Conservation (phyloP, 2,113 vertebrate species). For the Semnornis frantzii region DNA sequence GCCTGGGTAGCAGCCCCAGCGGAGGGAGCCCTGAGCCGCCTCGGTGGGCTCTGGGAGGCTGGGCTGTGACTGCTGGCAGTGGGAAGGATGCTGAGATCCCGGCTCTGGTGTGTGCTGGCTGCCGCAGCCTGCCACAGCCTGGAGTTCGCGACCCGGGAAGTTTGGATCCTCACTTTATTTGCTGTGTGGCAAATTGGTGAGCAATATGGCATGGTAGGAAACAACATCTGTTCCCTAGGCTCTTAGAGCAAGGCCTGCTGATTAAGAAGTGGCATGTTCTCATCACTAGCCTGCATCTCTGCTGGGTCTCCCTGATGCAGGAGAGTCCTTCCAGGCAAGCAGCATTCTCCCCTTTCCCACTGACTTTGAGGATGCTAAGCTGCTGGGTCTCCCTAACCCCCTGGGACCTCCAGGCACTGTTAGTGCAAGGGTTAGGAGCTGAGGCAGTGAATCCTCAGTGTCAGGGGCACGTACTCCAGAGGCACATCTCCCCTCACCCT, state of each 20-base stretch:
- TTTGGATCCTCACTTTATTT: neutral
- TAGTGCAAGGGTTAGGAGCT: neutral
- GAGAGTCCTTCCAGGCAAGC: neutral
- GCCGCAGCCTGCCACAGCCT: neutral
- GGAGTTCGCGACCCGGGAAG: neutral
- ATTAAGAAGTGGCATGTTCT: neutral
- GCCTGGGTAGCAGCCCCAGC: accelerated
- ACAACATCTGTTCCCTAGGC: accelerated
- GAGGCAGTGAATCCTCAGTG: neutral
- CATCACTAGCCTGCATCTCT: neutral
- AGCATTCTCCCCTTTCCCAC: accelerated
- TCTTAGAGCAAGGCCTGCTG: neutral
- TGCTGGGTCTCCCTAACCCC: neutral
- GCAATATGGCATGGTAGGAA: neutral
- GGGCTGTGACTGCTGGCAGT: neutral
- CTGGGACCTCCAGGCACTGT: neutral
- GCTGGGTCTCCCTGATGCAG: neutral
- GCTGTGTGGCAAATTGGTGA: neutral
- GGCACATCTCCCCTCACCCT: neutral
- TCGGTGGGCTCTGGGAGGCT: accelerated
- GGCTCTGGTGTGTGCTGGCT: neutral
- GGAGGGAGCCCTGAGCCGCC: neutral
- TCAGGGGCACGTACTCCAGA: neutral
- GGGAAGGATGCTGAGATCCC: neutral
- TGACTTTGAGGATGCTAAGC: neutral